Conservation (phyloP, 2,113 vertebrate species). For the Poicephalus meyeri region DNA sequence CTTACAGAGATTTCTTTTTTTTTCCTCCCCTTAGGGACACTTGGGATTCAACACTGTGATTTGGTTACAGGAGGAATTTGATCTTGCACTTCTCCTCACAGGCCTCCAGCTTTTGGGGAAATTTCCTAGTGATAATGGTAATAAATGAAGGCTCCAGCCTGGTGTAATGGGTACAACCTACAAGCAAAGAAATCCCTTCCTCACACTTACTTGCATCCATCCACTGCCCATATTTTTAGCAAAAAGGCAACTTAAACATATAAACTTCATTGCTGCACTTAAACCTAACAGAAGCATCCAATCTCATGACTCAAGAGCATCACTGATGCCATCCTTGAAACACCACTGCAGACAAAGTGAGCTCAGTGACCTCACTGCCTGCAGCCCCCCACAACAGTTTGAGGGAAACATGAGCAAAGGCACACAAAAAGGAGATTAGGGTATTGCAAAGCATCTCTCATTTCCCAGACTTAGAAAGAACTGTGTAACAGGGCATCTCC, state of each 20-base stretch:
- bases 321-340: background rate
- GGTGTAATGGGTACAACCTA: background rate
- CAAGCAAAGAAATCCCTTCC: background rate
- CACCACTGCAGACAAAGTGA: background rate
- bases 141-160: background rate
- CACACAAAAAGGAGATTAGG: background rate
- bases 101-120: background rate
- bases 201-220: accelerated
- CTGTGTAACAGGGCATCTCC: background rate
- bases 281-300: background rate
- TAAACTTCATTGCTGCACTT: background rate
- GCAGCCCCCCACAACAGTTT: background rate
- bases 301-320: background rate
- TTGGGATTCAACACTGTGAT: background rate
- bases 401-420: background rate
- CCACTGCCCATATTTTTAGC: background rate
- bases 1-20: background rate
- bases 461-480: background rate
- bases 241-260: background rate
- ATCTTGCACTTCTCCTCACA: background rate
- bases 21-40: background rate
- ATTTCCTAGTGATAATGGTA: background rate
- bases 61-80: background rate
- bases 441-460: background rate
- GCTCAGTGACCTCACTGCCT: background rate